Evolutionary conservation across 1,140 invertebrate genomes (phyloP), one percentile per base, ranked within the genome.

Genomic region (Drosophila murphyi): DNA sequence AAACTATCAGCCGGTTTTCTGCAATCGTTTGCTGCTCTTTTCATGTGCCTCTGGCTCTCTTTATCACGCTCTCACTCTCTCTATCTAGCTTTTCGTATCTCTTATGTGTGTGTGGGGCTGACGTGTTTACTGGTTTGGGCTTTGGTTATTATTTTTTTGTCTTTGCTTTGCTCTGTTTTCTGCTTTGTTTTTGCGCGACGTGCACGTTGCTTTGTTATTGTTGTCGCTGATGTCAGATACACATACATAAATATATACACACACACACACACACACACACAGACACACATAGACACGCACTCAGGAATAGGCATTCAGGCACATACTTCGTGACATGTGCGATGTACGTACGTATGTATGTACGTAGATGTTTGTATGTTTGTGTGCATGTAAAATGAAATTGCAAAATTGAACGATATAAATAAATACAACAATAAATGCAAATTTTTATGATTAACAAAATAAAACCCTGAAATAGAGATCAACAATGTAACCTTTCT

Each of bases 171-270:
- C 48, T 55, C 63, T 61, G 67, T 47, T 67, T 61, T 67, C 73
- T 34, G 69, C 63, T 71, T 80, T 85, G 68, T 75, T 68, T 77
- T 77, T 73, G 48, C 59, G 31, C 43, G 64, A 65, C 60, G 65
- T 72, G 80, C 80, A 83, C 80, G 68, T 76, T 83, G 76, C 80
- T 83, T 83, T 83, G 76, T 83, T 83, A 83, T 83, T 83, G 80
- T 83, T 83, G 77, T 83, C 80, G 80, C 80, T 83, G 80, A 83
- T 83, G 80, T 83, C 80, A 83, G 80, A 72, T 82, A 72, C 75
- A 32, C 68, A 61, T 35, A 78, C 48, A 71, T 39, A 51, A 7
- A 60, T 41, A 82, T 64, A 57, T 3, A 31, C 50, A 65, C 29
- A 28, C n/a, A 28, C 72, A 48, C 34, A 59, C 0, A 20, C 1